phyloP scores from a whole-genome alignment of 1,140 invertebrate species.

The Drepana arcuata region DNA sequence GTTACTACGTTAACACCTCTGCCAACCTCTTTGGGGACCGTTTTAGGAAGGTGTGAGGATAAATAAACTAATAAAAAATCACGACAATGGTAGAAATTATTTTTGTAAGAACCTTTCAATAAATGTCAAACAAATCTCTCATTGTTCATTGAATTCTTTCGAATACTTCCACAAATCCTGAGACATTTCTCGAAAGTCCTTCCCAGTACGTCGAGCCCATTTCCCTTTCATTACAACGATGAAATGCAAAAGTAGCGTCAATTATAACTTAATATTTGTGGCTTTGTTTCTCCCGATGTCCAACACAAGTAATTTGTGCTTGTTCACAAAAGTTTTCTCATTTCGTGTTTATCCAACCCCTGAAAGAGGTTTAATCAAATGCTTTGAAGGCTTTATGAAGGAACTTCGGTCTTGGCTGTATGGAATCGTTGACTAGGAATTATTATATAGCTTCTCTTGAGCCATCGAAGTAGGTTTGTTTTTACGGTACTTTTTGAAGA shows the following conservation, averaged over 20 bases:
- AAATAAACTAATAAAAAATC: slow-evolving; percentile 13
- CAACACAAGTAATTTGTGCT: slow-evolving; percentile 12
- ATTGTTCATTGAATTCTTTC: no score
- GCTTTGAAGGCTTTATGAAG: slow-evolving; percentile 10
- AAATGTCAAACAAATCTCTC: no score
- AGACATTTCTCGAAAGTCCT: no score
- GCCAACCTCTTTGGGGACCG: no score
- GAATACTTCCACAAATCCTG: no score
- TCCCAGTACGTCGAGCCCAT: no score
- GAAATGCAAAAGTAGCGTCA: slow-evolving; percentile 3
- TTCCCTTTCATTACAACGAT: slow-evolving; percentile 1
- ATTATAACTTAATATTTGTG: slow-evolving; percentile 7
- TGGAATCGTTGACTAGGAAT: slow-evolving; percentile 8
- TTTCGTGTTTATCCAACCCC: slow-evolving; percentile 13
- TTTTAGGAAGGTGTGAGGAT: no score
- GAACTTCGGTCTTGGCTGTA: slow-evolving; percentile 8
- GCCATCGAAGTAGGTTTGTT: neutral
- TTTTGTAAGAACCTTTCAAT: no score
- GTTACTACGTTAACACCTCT: no score
- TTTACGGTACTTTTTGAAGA: no score
- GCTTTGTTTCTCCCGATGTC: slow-evolving; percentile 9
- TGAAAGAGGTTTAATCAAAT: slow-evolving; percentile 11
- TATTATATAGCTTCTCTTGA: slow-evolving; percentile 2
- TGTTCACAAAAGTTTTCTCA: slow-evolving; percentile 13
- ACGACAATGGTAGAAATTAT: neutral